Evolutionary conservation across 2,797 vertebrate species (phyloP).

Genomic region (Caiman crocodilus): DNA sequence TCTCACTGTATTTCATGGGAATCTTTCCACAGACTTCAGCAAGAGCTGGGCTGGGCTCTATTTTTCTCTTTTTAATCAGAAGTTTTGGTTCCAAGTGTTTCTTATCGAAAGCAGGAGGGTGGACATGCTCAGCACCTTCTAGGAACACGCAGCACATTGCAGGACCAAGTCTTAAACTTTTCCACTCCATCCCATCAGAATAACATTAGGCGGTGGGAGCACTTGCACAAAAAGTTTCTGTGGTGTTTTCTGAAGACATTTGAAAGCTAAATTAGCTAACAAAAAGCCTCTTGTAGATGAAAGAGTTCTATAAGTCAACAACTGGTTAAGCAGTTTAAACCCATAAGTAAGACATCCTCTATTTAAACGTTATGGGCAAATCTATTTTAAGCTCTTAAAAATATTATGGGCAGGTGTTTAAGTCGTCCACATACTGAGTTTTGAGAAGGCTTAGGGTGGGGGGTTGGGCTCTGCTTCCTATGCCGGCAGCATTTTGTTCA

Average conservation of each 20-base stretch:
- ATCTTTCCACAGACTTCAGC: rapidly evolving
- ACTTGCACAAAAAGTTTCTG: not conserved
- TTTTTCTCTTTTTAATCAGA: rapidly evolving
- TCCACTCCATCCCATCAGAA: rapidly evolving
- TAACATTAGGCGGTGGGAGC: not conserved
- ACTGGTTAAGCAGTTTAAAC: slow-evolving; percentile 83
- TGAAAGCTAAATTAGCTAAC: slow-evolving; percentile 74
- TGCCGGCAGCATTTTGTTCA: slow-evolving; percentile 84
- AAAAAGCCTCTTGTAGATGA: slow-evolving; percentile 81
- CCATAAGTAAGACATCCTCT: slow-evolving; percentile 79
- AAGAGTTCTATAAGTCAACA: slow-evolving; percentile 82
- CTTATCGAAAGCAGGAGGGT: not conserved
- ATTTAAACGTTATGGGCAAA: slow-evolving; percentile 82
- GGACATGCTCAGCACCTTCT: rapidly evolving
- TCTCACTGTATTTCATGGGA: rapidly evolving
- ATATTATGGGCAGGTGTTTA: slow-evolving; percentile 84
- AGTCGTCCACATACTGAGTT: slow-evolving; percentile 64
- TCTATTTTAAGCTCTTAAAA: slow-evolving; percentile 85
- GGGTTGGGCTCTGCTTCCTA: slow-evolving; percentile 75
- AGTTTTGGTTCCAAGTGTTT: rapidly evolving
- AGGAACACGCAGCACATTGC: rapidly evolving
- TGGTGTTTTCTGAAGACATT: slow-evolving; percentile 49
- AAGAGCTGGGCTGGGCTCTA: not conserved
- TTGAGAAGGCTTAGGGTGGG: slow-evolving; percentile 47
- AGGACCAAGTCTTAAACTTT: rapidly evolving